phyloP scores from a whole-genome alignment of 2,113 vertebrate genomes.

The Trochalopteron elliotii region DNA sequence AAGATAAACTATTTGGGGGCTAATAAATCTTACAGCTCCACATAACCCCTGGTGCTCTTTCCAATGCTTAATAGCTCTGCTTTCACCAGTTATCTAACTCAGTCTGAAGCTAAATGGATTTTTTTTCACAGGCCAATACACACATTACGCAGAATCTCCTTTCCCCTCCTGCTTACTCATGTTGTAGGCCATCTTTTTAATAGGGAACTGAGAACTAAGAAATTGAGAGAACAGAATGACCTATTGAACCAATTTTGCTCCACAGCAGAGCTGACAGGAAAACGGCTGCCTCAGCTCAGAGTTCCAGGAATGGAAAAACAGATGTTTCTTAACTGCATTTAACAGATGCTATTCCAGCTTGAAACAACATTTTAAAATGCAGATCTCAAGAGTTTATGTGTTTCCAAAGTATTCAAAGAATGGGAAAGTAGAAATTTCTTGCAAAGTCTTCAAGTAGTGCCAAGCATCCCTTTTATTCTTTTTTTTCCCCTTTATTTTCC shows the following conservation, averaged over 20 bases:
- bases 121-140: not conserved
- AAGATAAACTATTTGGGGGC: not conserved
- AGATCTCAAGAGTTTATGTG: not conserved
- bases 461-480: not conserved
- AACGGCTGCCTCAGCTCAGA: not conserved
- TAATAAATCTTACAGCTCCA: not conserved
- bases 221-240: slow-evolving; percentile 10
- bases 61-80: not conserved
- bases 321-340: slow-evolving; percentile 36
- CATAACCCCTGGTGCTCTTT: not conserved
- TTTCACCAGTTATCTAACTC: not conserved
- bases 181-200: not conserved
- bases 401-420: slow-evolving; percentile 45
- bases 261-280: slow-evolving; percentile 8
- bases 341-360: slow-evolving; percentile 48
- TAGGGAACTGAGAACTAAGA: not conserved
- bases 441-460: not conserved
- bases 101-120: not conserved
- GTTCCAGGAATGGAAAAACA: slow-evolving; percentile 39
- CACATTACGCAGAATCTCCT: not conserved
- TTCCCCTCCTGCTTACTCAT: not conserved
- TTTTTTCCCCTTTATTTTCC: fast-evolving
- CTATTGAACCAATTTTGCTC: slow-evolving; percentile 35
- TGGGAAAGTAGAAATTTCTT: slow-evolving; percentile 32
- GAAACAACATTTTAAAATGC: slow-evolving; percentile 36